A percentile compares a stretch with the other conserved stretches of the same genome.
These are phyloP conservation scores for Pilophorus perplexus DNA, from an alignment of 2,888 invertebrate species.

Conservation along the genomic window DNA sequence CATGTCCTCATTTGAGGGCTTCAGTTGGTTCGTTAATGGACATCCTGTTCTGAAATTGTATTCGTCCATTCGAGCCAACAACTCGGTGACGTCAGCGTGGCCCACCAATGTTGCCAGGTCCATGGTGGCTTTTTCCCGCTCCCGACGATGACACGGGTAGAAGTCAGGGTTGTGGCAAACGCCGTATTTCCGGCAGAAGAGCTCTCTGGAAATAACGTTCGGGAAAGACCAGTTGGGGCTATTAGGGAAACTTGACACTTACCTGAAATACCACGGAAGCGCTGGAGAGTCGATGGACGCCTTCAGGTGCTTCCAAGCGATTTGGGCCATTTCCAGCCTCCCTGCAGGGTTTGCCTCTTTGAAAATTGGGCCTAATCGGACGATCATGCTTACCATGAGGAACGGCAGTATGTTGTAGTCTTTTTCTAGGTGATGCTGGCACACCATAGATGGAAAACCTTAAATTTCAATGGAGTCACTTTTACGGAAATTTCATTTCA, in stretches of 20 bases:
- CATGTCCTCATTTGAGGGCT: neutral
- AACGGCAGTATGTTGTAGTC: constrained; percentile 1
- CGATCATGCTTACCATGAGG: neutral
- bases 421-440: constrained; percentile 5
- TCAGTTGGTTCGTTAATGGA: neutral
- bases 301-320: constrained; percentile 5
- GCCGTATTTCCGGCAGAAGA: neutral
- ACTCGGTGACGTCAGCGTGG: neutral
- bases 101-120: neutral
- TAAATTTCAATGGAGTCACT: too few species aligned
- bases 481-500: too few species aligned
- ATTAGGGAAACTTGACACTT: too few species aligned
- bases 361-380: neutral
- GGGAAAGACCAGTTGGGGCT: too few species aligned
- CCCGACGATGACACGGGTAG: neutral
- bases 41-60: neutral
- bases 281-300: neutral
- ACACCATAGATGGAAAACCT: neutral
- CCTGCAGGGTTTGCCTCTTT: neutral
- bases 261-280: constrained; percentile 3
- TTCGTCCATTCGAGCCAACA: neutral
- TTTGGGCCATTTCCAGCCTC: neutral
- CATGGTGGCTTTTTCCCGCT: neutral
- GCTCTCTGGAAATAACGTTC: constrained; percentile 2
- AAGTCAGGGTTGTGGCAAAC: constrained; percentile 4